Evolutionary conservation across 1,140 invertebrate genomes (phyloP).

Genomic region (Drosophila subpulchrella): DNA sequence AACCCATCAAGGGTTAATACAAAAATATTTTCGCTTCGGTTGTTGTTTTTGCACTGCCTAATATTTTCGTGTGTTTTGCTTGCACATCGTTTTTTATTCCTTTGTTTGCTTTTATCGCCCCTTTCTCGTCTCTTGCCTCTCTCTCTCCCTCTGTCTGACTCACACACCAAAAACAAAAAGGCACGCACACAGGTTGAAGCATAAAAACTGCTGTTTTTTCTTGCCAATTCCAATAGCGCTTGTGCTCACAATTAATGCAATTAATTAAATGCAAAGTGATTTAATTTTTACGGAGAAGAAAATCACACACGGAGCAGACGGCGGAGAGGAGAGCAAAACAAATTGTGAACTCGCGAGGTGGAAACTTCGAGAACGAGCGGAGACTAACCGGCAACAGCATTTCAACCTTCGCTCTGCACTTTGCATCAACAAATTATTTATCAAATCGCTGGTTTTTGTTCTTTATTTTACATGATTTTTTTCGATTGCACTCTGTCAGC

Average conservation of each 20-base stretch:
- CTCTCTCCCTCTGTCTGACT: slow-evolving; percentile 39
- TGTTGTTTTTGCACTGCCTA: slow-evolving; percentile 49
- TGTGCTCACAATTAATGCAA: slow-evolving; percentile 57
- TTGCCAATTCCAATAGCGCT: slow-evolving; percentile 9
- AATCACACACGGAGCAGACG: slow-evolving; percentile 41
- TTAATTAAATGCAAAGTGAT: slow-evolving; percentile 79
- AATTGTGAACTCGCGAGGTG: slow-evolving; percentile 21
- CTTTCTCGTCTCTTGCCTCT: slow-evolving; percentile 45
- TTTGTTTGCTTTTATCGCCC: slow-evolving; percentile 77
- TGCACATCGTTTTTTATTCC: slow-evolving; percentile 63
- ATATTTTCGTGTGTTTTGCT: slow-evolving; percentile 58
- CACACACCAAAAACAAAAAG: slow-evolving; percentile 48
- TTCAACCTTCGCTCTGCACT: slow-evolving; percentile 52
- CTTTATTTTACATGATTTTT: slow-evolving; percentile 33
- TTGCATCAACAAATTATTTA: slow-evolving; percentile 68
- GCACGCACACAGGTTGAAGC: slow-evolving; percentile 8
- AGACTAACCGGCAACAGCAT: slow-evolving; percentile 22
- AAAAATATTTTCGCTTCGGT: slow-evolving; percentile 47
- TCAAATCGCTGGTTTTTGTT: slow-evolving; percentile 28
- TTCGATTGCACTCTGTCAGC: slow-evolving; percentile 73
- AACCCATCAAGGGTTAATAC: slow-evolving; percentile 4
- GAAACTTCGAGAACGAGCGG: slow-evolving; percentile 69
- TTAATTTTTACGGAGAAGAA: slow-evolving; percentile 59
- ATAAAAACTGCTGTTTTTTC: slow-evolving; percentile 50
- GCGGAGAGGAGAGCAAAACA: slow-evolving; percentile 26